A percentile compares a stretch with the other conserved stretches of the same genome.
phyloP scores from a whole-genome alignment of 1,140 invertebrate species.

The Lycorma delicatula region DNA sequence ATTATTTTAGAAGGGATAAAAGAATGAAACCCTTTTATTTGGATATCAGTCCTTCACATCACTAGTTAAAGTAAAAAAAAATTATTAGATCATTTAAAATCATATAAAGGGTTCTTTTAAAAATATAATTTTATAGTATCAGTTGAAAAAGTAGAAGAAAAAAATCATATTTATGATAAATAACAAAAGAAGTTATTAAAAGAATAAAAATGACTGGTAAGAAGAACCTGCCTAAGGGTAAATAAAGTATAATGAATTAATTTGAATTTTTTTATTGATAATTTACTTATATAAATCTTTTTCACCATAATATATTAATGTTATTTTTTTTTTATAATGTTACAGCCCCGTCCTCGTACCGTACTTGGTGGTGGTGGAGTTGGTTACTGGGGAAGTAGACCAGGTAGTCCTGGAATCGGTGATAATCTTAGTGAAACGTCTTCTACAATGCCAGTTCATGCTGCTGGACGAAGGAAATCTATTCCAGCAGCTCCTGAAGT shows the following conservation, averaged over 20 bases:
- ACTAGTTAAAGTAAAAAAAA: too few relatives aligned
- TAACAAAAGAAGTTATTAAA: neutral
- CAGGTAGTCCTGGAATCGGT: slow-evolving; percentile 26
- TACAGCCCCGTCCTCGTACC: slow-evolving; percentile 1
- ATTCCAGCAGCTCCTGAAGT: slow-evolving; percentile 12
- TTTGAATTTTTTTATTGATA: neutral
- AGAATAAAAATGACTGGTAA: neutral
- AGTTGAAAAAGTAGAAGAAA: too few relatives aligned
- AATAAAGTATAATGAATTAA: neutral
- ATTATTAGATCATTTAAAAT: too few relatives aligned
- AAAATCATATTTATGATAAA: neutral
- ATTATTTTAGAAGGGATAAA: too few relatives aligned
- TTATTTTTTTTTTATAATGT: neutral
- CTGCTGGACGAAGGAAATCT: slow-evolving; percentile 14
- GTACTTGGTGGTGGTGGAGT: slow-evolving; percentile 13
- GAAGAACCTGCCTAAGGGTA: neutral
- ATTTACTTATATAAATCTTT: neutral
- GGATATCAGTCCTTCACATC: too few relatives aligned
- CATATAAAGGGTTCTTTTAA: too few relatives aligned
- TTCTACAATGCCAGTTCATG: slow-evolving; percentile 25
- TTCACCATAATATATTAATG: neutral
- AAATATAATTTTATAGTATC: too few relatives aligned
- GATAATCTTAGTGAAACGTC: slow-evolving; percentile 26
- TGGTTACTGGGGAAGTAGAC: slow-evolving; percentile 25
- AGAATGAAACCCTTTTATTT: too few relatives aligned